phyloP scores from a whole-genome alignment of 92 coral and sea anemone species.

The Epizoanthus scotinus region DNA sequence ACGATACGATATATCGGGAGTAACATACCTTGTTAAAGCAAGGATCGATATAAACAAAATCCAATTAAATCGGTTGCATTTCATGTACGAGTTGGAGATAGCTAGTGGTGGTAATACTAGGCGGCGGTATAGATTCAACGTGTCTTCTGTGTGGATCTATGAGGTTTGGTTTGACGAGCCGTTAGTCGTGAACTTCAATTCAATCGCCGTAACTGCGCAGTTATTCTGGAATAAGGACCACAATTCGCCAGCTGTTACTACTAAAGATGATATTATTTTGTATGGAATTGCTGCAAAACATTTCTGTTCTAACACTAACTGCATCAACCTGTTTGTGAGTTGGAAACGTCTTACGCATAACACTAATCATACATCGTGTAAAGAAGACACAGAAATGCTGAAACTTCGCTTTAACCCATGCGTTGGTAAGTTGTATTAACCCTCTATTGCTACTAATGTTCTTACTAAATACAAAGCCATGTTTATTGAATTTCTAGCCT shows the following conservation, averaged over 20 bases:
- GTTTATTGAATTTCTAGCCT: no score
- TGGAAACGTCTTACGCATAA: neutral
- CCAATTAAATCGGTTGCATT: neutral
- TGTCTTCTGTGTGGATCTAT: neutral
- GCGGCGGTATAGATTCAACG: neutral
- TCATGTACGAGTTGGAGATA: constrained; percentile 12
- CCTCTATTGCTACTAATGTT: no score
- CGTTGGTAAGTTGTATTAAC: constrained; percentile 21
- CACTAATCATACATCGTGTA: constrained; percentile 16
- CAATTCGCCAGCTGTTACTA: neutral
- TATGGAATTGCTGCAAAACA: constrained; percentile 9
- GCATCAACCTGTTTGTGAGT: neutral
- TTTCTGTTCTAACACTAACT: constrained; percentile 6
- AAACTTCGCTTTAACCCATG: constrained; percentile 29
- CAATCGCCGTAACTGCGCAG: neutral
- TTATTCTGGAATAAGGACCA: neutral
- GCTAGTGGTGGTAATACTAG: neutral
- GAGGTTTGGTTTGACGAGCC: constrained; percentile 29
- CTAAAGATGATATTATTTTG: neutral
- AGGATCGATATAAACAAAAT: neutral
- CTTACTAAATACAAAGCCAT: no score
- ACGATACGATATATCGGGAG: neutral
- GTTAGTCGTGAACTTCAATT: neutral
- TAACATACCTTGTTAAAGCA: constrained; percentile 17
- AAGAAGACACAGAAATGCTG: constrained; percentile 4